These are phyloP conservation scores for Arctopsyche grandis DNA, from an alignment of 1,140 invertebrate species.

Conservation along the genomic window DNA sequence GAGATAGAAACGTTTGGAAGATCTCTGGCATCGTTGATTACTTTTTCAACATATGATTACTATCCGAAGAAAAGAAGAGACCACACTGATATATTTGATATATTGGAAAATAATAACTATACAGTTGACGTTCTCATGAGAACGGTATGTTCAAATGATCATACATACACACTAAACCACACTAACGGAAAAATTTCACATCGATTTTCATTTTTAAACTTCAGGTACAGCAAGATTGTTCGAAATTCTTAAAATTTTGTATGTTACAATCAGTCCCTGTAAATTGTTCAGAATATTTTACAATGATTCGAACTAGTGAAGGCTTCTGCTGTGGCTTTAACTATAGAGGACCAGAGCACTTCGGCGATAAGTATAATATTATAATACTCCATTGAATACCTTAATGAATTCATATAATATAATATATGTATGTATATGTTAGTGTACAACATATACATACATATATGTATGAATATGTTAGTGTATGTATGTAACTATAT, in stretches of 20 bases:
- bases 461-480: too few relatives aligned
- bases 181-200: too few relatives aligned
- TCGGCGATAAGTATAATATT: constrained; percentile 6
- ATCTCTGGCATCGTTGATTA: constrained; percentile 6
- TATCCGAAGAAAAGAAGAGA: background rate
- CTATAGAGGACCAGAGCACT: constrained; percentile 26
- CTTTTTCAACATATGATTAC: constrained; percentile 20
- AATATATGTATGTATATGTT: background rate
- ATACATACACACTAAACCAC: too few relatives aligned
- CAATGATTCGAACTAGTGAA: constrained; percentile 37
- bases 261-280: background rate
- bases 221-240: constrained; percentile 34
- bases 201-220: too few relatives aligned
- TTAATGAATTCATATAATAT: too few relatives aligned
- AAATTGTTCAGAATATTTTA: constrained; percentile 39
- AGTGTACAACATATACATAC: background rate
- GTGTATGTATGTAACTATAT: too few relatives aligned
- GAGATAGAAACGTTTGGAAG: constrained; percentile 12
- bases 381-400: background rate
- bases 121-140: constrained; percentile 14
- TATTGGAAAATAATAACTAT: background rate
- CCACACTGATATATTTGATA: constrained; percentile 20
- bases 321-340: constrained; percentile 51
- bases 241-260: constrained; percentile 30
- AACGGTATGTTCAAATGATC: constrained; percentile 13